phyloP scores from a whole-genome alignment of 2,113 vertebrate species.

The Prietella phreatophila region DNA sequence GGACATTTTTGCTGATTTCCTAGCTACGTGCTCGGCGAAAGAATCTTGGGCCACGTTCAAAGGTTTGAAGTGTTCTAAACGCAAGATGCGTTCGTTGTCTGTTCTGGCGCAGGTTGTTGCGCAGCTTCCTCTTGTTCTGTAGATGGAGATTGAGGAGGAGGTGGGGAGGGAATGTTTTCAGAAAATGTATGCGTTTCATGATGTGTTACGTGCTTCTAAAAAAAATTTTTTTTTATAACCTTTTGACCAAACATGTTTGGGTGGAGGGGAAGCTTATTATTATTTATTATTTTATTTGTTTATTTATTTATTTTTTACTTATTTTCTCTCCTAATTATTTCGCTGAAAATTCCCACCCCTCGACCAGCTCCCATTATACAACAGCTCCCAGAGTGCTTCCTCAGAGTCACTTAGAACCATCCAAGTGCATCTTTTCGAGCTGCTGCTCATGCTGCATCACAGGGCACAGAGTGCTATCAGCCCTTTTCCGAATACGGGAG shows the following conservation, averaged over 20 bases:
- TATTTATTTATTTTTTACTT: too few species aligned
- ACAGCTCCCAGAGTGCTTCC: neutral
- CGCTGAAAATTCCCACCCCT: neutral
- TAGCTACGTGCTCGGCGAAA: slow-evolving; percentile 61
- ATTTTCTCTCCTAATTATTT: neutral
- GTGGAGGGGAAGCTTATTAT: too few species aligned
- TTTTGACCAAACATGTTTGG: neutral
- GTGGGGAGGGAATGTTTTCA: too few species aligned
- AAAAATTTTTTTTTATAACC: neutral
- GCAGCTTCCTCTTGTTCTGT: slow-evolving; percentile 8
- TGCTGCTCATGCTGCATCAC: neutral
- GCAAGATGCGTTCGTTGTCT: neutral
- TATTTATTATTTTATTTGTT: too few species aligned
- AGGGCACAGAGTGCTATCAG: neutral
- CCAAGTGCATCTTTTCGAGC: neutral
- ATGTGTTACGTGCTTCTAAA: neutral
- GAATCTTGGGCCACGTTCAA: slow-evolving; percentile 42
- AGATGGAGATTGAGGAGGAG: neutral
- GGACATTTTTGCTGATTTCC: slow-evolving; percentile 65
- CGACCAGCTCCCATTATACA: neutral
- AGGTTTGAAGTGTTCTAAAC: neutral
- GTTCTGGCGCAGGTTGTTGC: neutral
- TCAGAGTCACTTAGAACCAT: neutral
- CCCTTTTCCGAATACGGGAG: neutral
- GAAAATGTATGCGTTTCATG: neutral